Conservation (phyloP, 2,888 invertebrate species). For the Cacoxenus indagator region DNA sequence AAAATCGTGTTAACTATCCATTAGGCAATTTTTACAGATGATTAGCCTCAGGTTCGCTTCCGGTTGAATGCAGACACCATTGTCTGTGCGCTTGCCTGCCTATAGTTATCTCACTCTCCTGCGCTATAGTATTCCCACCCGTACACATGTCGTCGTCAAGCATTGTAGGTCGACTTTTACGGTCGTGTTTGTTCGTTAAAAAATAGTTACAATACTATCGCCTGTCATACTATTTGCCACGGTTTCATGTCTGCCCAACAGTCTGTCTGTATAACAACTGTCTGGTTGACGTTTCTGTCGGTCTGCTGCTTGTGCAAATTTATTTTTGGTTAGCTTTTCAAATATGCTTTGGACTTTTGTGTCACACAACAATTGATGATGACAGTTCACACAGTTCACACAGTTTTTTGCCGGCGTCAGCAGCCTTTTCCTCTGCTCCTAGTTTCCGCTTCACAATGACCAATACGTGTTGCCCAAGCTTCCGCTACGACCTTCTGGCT, state of each 20-base stretch:
- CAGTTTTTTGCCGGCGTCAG: neutral
- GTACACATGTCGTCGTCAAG: neutral
- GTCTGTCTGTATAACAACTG: neutral
- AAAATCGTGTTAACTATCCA: conserved; percentile 62
- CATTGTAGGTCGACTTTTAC: neutral
- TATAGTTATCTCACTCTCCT: neutral
- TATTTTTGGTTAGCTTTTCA: conserved; percentile 3
- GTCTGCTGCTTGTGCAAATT: neutral
- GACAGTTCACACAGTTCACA: neutral
- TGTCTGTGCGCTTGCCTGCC: neutral
- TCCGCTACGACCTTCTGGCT: neutral
- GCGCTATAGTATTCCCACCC: neutral
- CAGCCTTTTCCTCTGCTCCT: neutral
- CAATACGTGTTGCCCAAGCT: conserved; percentile 8
- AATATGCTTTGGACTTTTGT: neutral
- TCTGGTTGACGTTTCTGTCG: neutral
- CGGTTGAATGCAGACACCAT: conserved; percentile 20
- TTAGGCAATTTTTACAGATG: conserved; percentile 61
- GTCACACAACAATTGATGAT: conserved; percentile 3
- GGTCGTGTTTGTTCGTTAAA: neutral
- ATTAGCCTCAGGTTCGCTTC: conserved; percentile 48
- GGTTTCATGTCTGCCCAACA: neutral
- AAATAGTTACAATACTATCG: neutral
- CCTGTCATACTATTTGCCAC: neutral
- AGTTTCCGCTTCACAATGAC: neutral